phyloP scores from a whole-genome alignment of 1,140 invertebrate genomes.

The Drosophila sturtevanti region DNA sequence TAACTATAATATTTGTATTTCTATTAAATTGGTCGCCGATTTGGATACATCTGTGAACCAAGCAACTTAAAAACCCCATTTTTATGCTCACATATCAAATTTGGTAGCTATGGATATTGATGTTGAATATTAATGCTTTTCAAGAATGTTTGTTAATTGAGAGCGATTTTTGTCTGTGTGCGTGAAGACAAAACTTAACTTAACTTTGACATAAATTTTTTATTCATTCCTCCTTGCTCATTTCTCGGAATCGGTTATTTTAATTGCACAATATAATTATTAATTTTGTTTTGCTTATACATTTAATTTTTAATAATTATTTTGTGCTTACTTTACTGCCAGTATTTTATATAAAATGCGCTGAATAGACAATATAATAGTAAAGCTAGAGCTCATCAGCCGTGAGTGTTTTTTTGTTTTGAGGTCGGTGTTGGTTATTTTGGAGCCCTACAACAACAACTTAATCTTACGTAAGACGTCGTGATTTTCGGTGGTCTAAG shows the following conservation, averaged over 20 bases:
- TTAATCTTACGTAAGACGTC: slow-evolving; percentile 42
- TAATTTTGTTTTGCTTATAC: slow-evolving; percentile 12
- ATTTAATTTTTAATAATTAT: slow-evolving; percentile 16
- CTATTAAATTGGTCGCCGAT: no score
- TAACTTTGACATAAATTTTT: slow-evolving; percentile 25
- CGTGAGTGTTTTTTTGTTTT: slow-evolving; percentile 27
- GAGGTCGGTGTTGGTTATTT: slow-evolving; percentile 54
- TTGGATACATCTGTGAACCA: no score
- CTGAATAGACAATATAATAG: slow-evolving; percentile 21
- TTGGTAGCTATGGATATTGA: no score
- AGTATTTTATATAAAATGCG: slow-evolving; percentile 2
- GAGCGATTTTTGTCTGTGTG: no score
- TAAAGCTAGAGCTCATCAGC: slow-evolving; percentile 37
- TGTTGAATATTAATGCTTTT: no score
- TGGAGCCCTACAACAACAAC: slow-evolving; percentile 19
- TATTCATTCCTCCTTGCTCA: background rate
- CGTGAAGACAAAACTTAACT: background rate
- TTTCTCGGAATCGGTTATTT: background rate
- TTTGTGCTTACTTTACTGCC: slow-evolving; percentile 25
- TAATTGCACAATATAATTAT: slow-evolving; percentile 26
- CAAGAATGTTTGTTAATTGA: background rate
- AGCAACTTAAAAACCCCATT: no score
- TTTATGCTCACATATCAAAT: no score
- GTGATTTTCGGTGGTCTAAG: slow-evolving; percentile 11
- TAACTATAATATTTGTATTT: no score